Evolutionary conservation across 2,113 vertebrate species (phyloP).

Genomic region (Caloenas nicobarica): DNA sequence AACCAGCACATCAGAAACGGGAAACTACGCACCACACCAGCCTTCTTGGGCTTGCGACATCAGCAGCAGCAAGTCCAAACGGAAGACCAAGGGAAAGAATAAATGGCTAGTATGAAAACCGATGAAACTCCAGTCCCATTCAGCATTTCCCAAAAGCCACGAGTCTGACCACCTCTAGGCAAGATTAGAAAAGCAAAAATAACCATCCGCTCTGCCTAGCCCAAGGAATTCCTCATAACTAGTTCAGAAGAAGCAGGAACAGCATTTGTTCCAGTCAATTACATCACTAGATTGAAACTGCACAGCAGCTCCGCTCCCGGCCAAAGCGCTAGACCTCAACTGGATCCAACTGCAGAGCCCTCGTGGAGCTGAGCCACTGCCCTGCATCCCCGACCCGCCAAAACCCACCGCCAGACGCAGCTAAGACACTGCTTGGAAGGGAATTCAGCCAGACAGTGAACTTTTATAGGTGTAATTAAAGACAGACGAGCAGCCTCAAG

Average conservation of each 20-base stretch:
- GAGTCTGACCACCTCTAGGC: slow-evolving; percentile 27
- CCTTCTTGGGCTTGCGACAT: not conserved
- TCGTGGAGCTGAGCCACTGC: not conserved
- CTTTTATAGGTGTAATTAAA: slow-evolving; percentile 8
- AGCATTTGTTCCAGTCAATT: slow-evolving; percentile 27
- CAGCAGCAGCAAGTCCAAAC: slow-evolving; percentile 4
- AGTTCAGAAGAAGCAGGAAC: not conserved
- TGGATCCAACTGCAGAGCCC: slow-evolving; percentile 8
- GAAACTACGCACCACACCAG: not conserved
- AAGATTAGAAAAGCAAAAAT: slow-evolving; percentile 39
- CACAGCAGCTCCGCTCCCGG: not conserved
- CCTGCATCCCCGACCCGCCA: not conserved
- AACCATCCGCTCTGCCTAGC: not conserved
- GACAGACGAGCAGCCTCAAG: not conserved
- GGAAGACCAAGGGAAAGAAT: slow-evolving; percentile 28
- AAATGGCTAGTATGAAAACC: not conserved
- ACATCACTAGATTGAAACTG: slow-evolving; percentile 15
- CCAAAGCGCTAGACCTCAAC: not conserved
- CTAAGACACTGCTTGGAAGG: not conserved
- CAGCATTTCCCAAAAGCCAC: slow-evolving; percentile 43
- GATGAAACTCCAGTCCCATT: not conserved
- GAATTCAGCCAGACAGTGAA: slow-evolving; percentile 8
- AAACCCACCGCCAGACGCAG: not conserved
- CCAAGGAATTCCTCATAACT: slow-evolving; percentile 27
- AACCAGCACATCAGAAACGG: not conserved